Base-by-base conservation (phyloP, 30 jellyfish, hydroid and myxozoan species). In the Catostylus mosaicus region DNA sequence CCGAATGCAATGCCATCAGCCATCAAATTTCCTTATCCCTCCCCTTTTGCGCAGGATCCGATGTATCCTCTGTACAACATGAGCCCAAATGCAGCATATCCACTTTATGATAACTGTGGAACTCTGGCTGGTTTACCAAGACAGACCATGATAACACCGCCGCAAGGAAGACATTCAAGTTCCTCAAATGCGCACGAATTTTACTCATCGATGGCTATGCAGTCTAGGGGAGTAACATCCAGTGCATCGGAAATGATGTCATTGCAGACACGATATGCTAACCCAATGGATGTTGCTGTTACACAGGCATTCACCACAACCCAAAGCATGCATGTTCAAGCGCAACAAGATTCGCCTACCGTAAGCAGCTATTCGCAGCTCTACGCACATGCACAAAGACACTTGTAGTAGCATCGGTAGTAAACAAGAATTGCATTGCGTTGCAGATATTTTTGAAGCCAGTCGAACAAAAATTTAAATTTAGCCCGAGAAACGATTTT, bases 1-100 rank as follows among this genome's bases (percentile, higher is more conserved):
- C 96, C 96, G 11, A 83, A 94, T 65, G 94, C 97, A 19, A 60
- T 94, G 84, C 60, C 97, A 19, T 18, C 95, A 2, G 86, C 90
- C 12, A 94, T 94, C 95, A 94, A 94, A 66, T 94, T 94, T 81
- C 99, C 99, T 5, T 94, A 94, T 70, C 99, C 99, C 2, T 63
- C 85, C 12, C 93, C 98, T 2, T 94, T 86, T 81, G 86, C 89
- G 12, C 99, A 94, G 73, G 99, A 94, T 30, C 95, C 97, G 12
- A 94, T 94, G 99, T 94, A 94, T 87, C 99, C 99, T 26, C 76
- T 94, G 46, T 94, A 94, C 86, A 96, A 88, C 77, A 81, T 87
- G 94, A 48, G 31, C 12, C 99, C 99, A 35, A 82, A 77, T 66
- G 96, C 96, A 9, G 97, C 97, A 22, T 94, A 94, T 47, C 90